Base-by-base conservation (phyloP, 2,888 invertebrate species). In the Achlya flavicornis region DNA sequence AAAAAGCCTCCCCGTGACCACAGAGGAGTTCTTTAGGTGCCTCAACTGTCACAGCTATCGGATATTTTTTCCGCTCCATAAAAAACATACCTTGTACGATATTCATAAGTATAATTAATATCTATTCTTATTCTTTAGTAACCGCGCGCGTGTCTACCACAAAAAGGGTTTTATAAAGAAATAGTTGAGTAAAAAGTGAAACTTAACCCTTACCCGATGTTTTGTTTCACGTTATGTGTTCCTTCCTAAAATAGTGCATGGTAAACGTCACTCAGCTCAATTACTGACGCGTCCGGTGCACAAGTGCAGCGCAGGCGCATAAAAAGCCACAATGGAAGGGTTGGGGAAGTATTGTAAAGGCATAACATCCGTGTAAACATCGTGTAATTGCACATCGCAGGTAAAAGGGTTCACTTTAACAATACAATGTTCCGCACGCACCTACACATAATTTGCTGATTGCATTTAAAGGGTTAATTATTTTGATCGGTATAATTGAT, bases 351-450 rank as follows among this genome's bases (percentile, higher is more conserved):
- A 88, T 90, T 90, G 84, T 84, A 85, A 85, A 85, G 77, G 82
- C 83, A 88, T 91, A 90, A 92, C 87, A 85, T 79, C 85, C 92
- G 91, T 92, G 91, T 93, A 93, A 93, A 89, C 87, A 92, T 91
- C 92, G 88, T 88, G 88, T 92, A 92, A 92, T 92, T 90, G 88
- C 82, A 81, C 80, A 79, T 79, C 81, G 83, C 90, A 91, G 88
- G 89, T 90, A 89, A 80, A 89, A 86, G 87, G 87, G 89, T 85
- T 87, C 78, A 65, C 68, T 75, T 80, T 82, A 76, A 83, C 79
- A 74, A 75, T 72, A 71, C 71, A 66, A 79, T 79, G 83, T 72
- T 80, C 73, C 74, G 71, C 69, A 66, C 63, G 66, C 41, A 60
- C 35, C 58, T n/a, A 35, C 60, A 41, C 60, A 35, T n/a, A 41